Evolutionary conservation across 2,888 invertebrate species (phyloP), one percentile per base, ranked within the genome.

Genomic region (Stenodema calcarata): DNA sequence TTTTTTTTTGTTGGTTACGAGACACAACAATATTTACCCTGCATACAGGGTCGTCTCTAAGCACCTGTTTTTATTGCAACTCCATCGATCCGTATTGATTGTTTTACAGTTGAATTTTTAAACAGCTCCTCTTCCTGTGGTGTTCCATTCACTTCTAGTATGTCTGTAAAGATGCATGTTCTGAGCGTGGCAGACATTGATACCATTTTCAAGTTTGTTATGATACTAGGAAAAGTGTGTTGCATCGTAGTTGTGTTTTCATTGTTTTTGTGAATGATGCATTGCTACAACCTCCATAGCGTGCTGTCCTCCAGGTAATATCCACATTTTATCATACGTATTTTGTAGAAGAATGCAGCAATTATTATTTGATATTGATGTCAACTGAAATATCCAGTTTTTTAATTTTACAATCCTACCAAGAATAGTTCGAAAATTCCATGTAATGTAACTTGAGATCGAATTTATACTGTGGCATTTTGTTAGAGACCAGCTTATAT

Each of bases 261-360:
- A 35, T 82, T 82, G 42, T 69, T 82, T 54, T 42, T 82, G 35
- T 82, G 69, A 82, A 18, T 78, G 78, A 78, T 78, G 27, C 78
- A 42, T 78, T 35, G 62, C 62, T 62, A 62, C 62, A 18, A 62
- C 23, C 62, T 62, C 23, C 62, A 62, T 62, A 73, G 73, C 16
- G 35, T 73, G 73, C 73, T 30, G 73, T 41, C 27, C 41, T 35
- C 73, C 35, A 73, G 73, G 73, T 73, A 73, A 73, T 73, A 30
- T 70, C 27, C 18, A 0, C 30, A 30, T 70, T 70, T 70, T 69
- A 16, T 70, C 27, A 12, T 27, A 50, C n/a, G 6, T 23, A 23
- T 62, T 47, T 47, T 2, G 12, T 16, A 47, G 47, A 47, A 2
- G 12, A 47, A 47, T 2, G 35, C 35, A 4, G 35, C 35, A 35